These are phyloP conservation scores for Andrena bicolor DNA, from an alignment of 2,888 invertebrate genomes.

Conservation along the genomic window DNA sequence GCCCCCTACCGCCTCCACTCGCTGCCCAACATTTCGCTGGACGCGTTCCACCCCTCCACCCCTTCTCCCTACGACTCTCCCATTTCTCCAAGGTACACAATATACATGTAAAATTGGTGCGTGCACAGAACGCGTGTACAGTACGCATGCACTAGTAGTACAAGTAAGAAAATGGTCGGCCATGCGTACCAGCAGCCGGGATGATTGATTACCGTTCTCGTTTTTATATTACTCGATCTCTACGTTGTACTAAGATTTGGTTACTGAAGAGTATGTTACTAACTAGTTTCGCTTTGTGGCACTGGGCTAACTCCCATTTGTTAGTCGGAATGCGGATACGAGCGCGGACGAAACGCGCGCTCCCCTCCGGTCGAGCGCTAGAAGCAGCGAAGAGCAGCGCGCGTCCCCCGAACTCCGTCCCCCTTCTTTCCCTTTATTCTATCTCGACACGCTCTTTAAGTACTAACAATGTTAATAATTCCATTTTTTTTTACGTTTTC, in stretches of 20 bases:
- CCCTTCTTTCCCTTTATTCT: conserved; percentile 4
- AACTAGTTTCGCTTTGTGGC: conserved; percentile 77
- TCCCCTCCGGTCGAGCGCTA: neutral
- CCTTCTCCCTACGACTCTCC: conserved; percentile 46
- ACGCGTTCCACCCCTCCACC: conserved; percentile 37
- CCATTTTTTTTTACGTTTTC: conserved; percentile 3
- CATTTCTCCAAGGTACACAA: conserved; percentile 53
- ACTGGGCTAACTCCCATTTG: conserved; percentile 66
- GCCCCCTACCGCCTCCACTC: conserved; percentile 43
- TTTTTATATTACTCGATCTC: conserved; percentile 73
- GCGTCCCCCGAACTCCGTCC: conserved; percentile 11
- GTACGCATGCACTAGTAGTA: conserved; percentile 52
- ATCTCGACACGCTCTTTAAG: conserved; percentile 51
- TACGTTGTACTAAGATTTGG: conserved; percentile 83
- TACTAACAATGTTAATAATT: conserved; percentile 58
- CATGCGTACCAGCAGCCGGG: conserved; percentile 54
- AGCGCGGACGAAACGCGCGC: conserved; percentile 30
- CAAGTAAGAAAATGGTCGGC: conserved; percentile 62
- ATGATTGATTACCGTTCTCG: conserved; percentile 10
- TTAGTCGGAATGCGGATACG: conserved; percentile 55
- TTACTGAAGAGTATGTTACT: conserved; percentile 77
- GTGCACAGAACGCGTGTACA: conserved; percentile 49
- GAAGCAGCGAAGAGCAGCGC: neutral
- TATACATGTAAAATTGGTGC: conserved; percentile 44
- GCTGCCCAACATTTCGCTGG: conserved; percentile 23